Base-by-base conservation (phyloP, 2,797 vertebrate genomes). In the Rhynchotus rufescens region DNA sequence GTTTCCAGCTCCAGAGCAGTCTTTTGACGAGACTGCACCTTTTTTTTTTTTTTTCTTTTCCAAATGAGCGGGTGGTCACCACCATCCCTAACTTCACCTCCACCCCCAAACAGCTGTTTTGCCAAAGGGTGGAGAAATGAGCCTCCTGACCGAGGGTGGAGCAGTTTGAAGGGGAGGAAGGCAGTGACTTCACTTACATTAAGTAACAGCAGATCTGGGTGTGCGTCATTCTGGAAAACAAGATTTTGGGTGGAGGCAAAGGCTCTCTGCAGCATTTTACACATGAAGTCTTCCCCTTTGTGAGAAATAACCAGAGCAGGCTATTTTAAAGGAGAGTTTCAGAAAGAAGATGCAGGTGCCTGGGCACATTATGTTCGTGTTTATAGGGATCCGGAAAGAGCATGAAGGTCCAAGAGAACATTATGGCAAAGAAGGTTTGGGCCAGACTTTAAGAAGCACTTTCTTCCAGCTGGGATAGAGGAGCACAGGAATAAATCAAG, bases 111-210 rank as follows among this genome's bases (percentile, higher is more conserved):
- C 93, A 95, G 95, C 93, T 97, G 83, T 94, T 92, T 88, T 93
- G 92, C 96, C 92, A 94, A 93, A 94, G 94, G 96, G 93, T 96
- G 96, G 95, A 79, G 94, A 69, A 87, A 85, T 74, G 71, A 65
- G 80, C 77, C 86, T 94, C 87, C 38, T 61, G 80, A 80, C 30
- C 88, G 92, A 96, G 95, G 95, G 93, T 92, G 96, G 94, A 93
- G 66, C 40, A 36, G 82, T 79, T 84, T 92, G 49, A 93, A 95
- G 80, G 32, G 78, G 82, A 92, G 92, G 60, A 72, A 82, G 90
- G 90, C 80, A 83, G 80, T 95, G 91, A 96, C 95, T 95, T 97
- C 96, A 97, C 85, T 95, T 68, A 60, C 45, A 80, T 93, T 89
- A 90, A 94, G 90, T 96, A 89, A 95, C 81, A 94, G 71, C 49